A percentile compares a stretch with the other conserved stretches of the same genome.
Conservation (phyloP, 2,797 vertebrate species). For the Emydoidea blandingii region DNA sequence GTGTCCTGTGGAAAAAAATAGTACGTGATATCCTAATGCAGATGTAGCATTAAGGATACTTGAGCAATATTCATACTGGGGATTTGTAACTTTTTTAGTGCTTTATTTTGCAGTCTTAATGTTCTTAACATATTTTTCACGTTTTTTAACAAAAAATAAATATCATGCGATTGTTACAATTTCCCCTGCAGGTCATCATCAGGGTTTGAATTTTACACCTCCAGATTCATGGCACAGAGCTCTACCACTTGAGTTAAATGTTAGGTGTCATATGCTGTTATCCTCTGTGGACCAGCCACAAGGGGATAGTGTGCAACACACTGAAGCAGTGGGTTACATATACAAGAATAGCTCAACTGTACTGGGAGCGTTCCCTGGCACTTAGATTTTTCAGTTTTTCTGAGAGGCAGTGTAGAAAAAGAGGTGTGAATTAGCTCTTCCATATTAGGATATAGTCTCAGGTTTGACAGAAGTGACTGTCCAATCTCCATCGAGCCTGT, state of each 20-base stretch:
- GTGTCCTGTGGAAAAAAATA: not conserved
- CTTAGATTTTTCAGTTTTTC: not conserved
- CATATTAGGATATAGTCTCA: not conserved
- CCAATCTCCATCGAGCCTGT: not conserved
- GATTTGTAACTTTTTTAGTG: not conserved
- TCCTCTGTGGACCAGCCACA: not conserved
- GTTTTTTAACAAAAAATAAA: not conserved
- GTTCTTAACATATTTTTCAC: rapidly evolving
- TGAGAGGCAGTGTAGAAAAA: not conserved
- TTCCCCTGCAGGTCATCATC: not conserved
- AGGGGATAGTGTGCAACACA: not conserved
- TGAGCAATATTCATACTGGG: not conserved
- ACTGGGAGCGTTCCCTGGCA: not conserved
- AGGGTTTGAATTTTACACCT: not conserved
- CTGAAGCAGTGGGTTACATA: not conserved
- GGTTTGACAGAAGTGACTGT: not conserved
- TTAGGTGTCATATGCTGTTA: not conserved
- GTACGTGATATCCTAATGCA: not conserved
- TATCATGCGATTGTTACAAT: not conserved
- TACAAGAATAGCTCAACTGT: not conserved
- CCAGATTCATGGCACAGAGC: not conserved
- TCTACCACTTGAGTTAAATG: not conserved
- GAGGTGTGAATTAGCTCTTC: not conserved
- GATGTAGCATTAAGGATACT: not conserved
- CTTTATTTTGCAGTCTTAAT: not conserved